Evolutionary conservation across 2,888 invertebrate genomes (phyloP).

Genomic region (Rhorus exstirpatorius): DNA sequence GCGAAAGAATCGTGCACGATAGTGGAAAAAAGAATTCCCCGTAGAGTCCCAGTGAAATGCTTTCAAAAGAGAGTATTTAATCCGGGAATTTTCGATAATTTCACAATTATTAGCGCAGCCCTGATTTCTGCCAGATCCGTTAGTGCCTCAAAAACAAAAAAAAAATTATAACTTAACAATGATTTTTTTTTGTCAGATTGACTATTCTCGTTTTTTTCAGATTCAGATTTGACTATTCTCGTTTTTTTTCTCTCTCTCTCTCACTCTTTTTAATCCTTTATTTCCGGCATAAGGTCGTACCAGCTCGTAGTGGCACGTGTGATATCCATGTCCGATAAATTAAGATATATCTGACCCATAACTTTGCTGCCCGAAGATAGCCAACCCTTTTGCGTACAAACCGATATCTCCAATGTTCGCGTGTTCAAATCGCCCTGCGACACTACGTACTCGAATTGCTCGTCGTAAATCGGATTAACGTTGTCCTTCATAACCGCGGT

Average conservation of each 20-base stretch:
- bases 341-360: constrained; percentile 92
- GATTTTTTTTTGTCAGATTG: constrained; percentile 9
- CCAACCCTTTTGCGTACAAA: constrained; percentile 95
- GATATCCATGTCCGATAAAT: constrained; percentile 90
- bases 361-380: constrained; percentile 93
- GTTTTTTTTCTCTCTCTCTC: constrained; percentile 28
- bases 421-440: constrained; percentile 93
- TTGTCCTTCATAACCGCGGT: constrained; percentile 95
- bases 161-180: no score
- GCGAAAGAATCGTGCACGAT: constrained; percentile 3
- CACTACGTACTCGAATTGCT: constrained; percentile 95
- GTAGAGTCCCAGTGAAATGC: constrained; percentile 23
- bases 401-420: constrained; percentile 93
- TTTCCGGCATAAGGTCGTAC: constrained; percentile 90
- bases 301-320: constrained; percentile 91
- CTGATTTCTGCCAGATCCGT: no score
- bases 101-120: constrained; percentile 1
- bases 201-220: constrained; percentile 6
- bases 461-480: constrained; percentile 96
- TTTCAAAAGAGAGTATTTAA: background rate
- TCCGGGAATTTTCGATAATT: constrained; percentile 15
- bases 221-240: no score
- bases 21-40: no score
- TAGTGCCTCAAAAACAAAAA: background rate
- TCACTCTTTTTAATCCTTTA: constrained; percentile 79